Evolutionary conservation across 2,888 invertebrate genomes (phyloP).

Genomic region (Morpho achilles): DNA sequence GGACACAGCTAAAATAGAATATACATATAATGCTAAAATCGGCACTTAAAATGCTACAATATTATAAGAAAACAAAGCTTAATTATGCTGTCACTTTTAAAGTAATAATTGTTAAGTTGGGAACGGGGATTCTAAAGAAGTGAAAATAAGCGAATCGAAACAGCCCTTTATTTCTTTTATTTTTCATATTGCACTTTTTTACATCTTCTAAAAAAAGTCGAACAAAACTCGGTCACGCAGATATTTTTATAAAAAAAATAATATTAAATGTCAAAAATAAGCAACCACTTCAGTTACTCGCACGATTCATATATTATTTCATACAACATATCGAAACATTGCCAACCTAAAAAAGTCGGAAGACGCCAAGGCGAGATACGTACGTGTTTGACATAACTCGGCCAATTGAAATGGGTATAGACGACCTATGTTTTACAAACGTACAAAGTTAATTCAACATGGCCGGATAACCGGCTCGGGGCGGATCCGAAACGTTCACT

Average conservation of each 20-base stretch:
- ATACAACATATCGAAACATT: background rate
- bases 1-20: too few species aligned
- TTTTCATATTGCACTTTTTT: too few species aligned
- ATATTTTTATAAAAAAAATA: background rate
- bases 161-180: too few species aligned
- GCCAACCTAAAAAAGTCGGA: slow-evolving; percentile 10
- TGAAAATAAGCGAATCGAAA: too few species aligned
- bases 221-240: too few species aligned
- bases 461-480: slow-evolving; percentile 18
- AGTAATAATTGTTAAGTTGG: too few species aligned
- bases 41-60: too few species aligned
- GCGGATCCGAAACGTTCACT: slow-evolving; percentile 26
- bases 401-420: slow-evolving; percentile 12
- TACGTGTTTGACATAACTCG: slow-evolving; percentile 9
- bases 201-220: too few species aligned
- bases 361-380: slow-evolving; percentile 1
- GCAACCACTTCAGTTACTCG: background rate
- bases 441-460: slow-evolving; percentile 17
- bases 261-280: background rate
- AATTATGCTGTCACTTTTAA: too few species aligned
- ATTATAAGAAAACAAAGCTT: too few species aligned
- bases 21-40: too few species aligned
- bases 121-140: too few species aligned
- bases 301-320: slow-evolving; percentile 4
- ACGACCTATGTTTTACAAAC: slow-evolving; percentile 11